Evolutionary conservation across 2,113 vertebrate species (phyloP), one percentile per base, ranked within the genome.

Genomic region (Delphinapterus leucas): DNA sequence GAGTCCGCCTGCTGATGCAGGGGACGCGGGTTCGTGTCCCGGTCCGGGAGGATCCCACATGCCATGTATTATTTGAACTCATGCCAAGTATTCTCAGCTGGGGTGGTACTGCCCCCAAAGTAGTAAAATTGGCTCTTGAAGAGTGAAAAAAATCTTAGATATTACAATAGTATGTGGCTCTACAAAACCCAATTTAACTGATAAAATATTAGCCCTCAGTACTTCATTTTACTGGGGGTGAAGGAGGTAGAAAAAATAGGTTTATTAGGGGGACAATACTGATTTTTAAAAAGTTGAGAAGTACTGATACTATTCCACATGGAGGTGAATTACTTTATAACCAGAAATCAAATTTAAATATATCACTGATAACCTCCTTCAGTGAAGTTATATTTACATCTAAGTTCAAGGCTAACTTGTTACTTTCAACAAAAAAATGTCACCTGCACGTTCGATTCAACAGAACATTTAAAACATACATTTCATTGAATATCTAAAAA

Each of bases 391-490:
- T 55, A 87, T 6, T 90, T 49, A 38, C 8, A 2, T n/a, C 41
- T 38, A 91, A 26, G 70, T 80, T 71, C 68, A 90, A 77, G 33
- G 47, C 26, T 80, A 61, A 70, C n/a, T 20, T 81, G 61, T 91
- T 90, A 93, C 77, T 91, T 82, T 95, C 68, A 90, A 49, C 31
- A 53, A 77, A 58, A 65, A 77, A 80, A 11, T 55, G 9, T 21
- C 67, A 58, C 13, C 28, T 63, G 17, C 28, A 87, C 28, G n/a
- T 82, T 85, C 23, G 55, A 58, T 9, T 73, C 77, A 79, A 89
- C 33, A 76, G 23, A 93, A n/a, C 63, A 87, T 95, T 93, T 82
- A 12, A 36, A 77, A 95, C 63, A 38, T 61, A 77, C 31, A 95
- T 44, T 36, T 41, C 33, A 47, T 6, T 53, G 25, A 82, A 60